Conservation (phyloP, 1,140 invertebrate genomes). For the Zaprionus ornatus region DNA sequence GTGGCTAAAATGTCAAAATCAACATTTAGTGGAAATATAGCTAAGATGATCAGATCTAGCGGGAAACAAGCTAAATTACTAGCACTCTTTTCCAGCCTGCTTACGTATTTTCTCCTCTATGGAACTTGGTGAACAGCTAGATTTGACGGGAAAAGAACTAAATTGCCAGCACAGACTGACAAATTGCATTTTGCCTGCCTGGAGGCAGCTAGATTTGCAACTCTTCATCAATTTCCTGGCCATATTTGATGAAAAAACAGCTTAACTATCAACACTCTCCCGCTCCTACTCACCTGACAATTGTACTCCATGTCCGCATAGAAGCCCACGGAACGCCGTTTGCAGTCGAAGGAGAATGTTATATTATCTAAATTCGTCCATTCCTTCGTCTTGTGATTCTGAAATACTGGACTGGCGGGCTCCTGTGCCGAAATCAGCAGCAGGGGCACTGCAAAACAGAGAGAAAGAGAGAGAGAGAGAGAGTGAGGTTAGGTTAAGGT, state of each 20-base stretch:
- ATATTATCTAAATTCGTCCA: constrained; percentile 87
- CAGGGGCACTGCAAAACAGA: constrained; percentile 10
- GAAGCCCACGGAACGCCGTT: constrained; percentile 86
- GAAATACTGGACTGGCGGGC: constrained; percentile 82
- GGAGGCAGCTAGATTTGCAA: too few species aligned
- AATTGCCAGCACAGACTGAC: too few species aligned
- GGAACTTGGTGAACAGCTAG: too few species aligned
- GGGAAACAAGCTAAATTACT: too few species aligned
- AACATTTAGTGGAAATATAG: too few species aligned
- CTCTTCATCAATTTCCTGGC: too few species aligned
- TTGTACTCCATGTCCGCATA: constrained; percentile 87
- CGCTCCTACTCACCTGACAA: constrained; percentile 84
- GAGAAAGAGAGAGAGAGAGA: not conserved
- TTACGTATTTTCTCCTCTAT: too few species aligned
- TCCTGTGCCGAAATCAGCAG: constrained; percentile 64
- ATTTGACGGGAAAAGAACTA: too few species aligned
- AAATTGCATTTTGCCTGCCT: too few species aligned
- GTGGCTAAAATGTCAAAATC: too few species aligned
- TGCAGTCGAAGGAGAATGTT: constrained; percentile 87
- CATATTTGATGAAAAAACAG: not conserved
- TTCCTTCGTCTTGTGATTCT: constrained; percentile 85
- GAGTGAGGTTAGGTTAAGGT: not conserved
- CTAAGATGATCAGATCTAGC: too few species aligned
- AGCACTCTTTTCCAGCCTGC: too few species aligned
- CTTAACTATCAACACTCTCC: not conserved